These are phyloP conservation scores for Corythaixoides concolor DNA, from an alignment of 2,113 vertebrate genomes.

Conservation along the genomic window DNA sequence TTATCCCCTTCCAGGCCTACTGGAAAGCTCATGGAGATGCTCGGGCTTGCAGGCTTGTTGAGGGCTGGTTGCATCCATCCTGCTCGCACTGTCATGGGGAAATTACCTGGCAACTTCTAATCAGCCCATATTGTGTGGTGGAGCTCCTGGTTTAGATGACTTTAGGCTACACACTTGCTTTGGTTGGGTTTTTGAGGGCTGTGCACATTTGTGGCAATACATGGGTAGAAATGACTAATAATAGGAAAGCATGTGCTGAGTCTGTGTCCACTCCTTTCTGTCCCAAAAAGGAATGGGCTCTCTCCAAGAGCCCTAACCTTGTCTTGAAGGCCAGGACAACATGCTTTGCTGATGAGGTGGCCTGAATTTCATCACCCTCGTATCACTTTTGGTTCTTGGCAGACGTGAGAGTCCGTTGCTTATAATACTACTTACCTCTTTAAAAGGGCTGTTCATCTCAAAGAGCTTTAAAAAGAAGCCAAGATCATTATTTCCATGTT, in stretches of 20 bases:
- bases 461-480: conserved; percentile 42
- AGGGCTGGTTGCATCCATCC: background rate
- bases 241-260: conserved; percentile 53
- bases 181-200: background rate
- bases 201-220: background rate
- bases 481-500: background rate
- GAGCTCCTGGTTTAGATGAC: background rate
- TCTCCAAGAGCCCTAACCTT: conserved; percentile 53
- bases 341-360: conserved; percentile 61
- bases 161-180: background rate
- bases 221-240: conserved; percentile 50
- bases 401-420: background rate
- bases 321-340: conserved; percentile 66
- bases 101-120: background rate
- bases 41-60: background rate
- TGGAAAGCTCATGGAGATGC: background rate
- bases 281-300: conserved; percentile 57
- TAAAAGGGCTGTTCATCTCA: conserved; percentile 25
- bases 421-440: conserved; percentile 55
- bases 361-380: conserved; percentile 61
- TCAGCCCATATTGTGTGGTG: accelerated
- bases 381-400: conserved; percentile 67
- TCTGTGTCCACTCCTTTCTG: conserved; percentile 42
- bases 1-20: background rate
- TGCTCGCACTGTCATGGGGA: accelerated